Base-by-base conservation (phyloP, 2,797 vertebrate genomes). In the Ceryle rudis region DNA sequence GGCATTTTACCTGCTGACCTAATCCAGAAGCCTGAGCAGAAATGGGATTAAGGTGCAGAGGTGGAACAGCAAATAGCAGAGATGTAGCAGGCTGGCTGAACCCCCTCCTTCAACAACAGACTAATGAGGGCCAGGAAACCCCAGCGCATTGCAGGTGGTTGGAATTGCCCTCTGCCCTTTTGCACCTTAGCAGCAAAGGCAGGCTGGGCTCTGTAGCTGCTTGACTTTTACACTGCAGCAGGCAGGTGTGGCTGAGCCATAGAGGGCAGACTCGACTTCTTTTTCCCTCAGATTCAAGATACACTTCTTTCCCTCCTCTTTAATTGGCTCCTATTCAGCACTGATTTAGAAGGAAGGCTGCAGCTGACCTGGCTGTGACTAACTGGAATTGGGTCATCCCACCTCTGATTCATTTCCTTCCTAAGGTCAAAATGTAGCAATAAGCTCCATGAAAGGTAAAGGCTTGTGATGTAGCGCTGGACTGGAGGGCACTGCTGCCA, bases 361-460 rank as follows among this genome's bases (percentile, higher is more conserved):
- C 81, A 81, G 84, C 86, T 89, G 92, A 83, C 28, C 57, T 74
- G 86, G 64, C 44, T 74, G 78, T 81, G 74, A 61, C 74, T 71
- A 35, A 67, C 3, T 16, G 62, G 65, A 55, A 51, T 0, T 22
- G 87, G 67, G 84, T 75, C 1, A 0, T 92, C 65, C 79, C 61
- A 72, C 29, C 41, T 69, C 72, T 42, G 4, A 79, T 91, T 90
- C 33, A 35, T 87, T 79, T 91, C 91, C 79, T 93, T 92, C 85
- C 87, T 62, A 75, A 83, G 55, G 69, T 49, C 3, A 4, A 37
- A 52, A 73, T 55, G 61, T 54, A 41, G 14, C 0, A 0, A 78
- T 51, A 67, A 93, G n/a, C 52, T 93, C 89, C 91, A 91, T 96
- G 93, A 96, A 96, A 94, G 88, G 93, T 19, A 93, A 96, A 89